Conservation (phyloP, 2,797 vertebrate species). For the Ciconia nigra region DNA sequence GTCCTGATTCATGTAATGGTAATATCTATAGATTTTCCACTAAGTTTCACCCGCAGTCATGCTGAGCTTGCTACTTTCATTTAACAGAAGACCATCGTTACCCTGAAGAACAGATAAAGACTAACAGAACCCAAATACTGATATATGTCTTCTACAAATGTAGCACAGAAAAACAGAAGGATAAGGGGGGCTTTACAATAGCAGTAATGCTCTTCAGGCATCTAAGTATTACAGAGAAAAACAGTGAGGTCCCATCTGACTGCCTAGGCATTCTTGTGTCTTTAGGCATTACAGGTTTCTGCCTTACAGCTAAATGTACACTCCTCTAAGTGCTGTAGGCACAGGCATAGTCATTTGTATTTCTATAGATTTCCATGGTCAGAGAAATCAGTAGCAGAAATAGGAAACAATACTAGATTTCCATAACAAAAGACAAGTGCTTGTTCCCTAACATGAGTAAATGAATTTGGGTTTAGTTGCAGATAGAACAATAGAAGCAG, state of each 20-base stretch:
- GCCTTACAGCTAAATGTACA: not conserved
- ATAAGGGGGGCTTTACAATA: not conserved
- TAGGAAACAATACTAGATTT: constrained; percentile 38
- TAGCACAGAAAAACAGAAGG: not conserved
- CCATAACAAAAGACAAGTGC: constrained; percentile 15
- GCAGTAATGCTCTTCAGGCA: not conserved
- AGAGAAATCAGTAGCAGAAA: constrained; percentile 3
- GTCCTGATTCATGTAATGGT: not conserved
- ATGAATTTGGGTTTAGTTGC: not conserved
- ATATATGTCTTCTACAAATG: not conserved
- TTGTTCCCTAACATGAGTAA: not conserved
- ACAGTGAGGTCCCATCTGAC: not conserved
- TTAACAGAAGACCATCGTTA: not conserved
- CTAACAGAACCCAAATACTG: not conserved
- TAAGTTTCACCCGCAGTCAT: not conserved
- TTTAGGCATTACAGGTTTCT: not conserved
- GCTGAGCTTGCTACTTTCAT: not conserved
- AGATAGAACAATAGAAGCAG: not conserved
- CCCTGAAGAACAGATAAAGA: not conserved
- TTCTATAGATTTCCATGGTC: constrained; percentile 27
- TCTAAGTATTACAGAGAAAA: not conserved
- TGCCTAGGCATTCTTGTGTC: not conserved
- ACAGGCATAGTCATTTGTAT: not conserved
- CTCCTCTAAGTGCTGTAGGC: not conserved
- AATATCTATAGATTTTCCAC: not conserved